Evolutionary conservation across 2,888 invertebrate species (phyloP), one percentile per base, ranked within the genome.

Genomic region (Stegophylla sp.): DNA sequence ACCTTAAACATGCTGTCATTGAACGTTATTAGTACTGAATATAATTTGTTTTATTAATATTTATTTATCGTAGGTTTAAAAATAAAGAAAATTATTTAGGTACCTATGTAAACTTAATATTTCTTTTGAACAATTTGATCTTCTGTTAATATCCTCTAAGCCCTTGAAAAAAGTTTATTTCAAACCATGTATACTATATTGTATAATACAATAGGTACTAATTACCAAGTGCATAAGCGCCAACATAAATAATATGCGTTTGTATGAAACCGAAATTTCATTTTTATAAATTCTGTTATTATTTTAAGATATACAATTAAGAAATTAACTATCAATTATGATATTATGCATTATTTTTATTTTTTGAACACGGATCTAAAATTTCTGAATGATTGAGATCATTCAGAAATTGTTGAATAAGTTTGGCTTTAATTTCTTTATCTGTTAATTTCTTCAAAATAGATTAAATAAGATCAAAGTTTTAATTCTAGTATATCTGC

Each of bases 91-190:
- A 51, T 51, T 1, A 28, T 67, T 5, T 26, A 67, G 9, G n/a
- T 20, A 20, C 53, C 20, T 7, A 7, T 23, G 17, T 51, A 34
- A 71, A 53, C 53, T 53, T 20, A 20, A 41, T 51, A 53, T 23
- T 41, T 71, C 53, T 4, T 20, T 17, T 13, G 15, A 9, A 43
- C 1, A 10, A 15, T 56, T 71, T 41, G 9, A 41, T 71, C 20
- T 56, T 56, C 15, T 1, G 15, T 41, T 56, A 10, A 41, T 26
- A 10, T 2, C 4, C 23, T n/a, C 13, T 13, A 4, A 23, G 56
- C 71, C 71, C 71, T 56, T 71, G 53, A 41, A 71, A 34, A 48
- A 45, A 34, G 34, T 34, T n/a, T n/a, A n/a, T n/a, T n/a, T 26
- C 3, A 0, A 17, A 20, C 20, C 5, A 5, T 48, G n/a, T n/a